Evolutionary conservation across 2,888 invertebrate species (phyloP), one percentile per base, ranked within the genome.

Genomic region (Serrognathus titanus): DNA sequence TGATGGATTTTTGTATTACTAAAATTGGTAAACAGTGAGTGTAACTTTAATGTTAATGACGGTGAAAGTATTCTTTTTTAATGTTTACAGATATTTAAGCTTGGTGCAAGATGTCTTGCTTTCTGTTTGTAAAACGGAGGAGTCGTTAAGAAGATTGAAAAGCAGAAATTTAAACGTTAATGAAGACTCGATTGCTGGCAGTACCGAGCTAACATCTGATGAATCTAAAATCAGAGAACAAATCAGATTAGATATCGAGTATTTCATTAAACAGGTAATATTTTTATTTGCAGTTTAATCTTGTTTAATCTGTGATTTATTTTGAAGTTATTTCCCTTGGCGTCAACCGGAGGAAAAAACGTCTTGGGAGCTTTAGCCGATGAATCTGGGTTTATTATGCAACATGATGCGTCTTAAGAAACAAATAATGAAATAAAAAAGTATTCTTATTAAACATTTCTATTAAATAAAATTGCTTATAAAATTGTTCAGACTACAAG

Each of bases 161-260:
- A 74, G 77, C 53, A 69, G 66, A 49, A 75, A 61, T 62, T 55
- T 66, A 39, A 61, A 57, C 45, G 47, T 53, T 71, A 52, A 66
- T 69, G 51, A 78, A 76, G 59, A 71, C 77, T 55, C 86, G 83
- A 60, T 79, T 73, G 61, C 81, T 81, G 46, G 85, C 85, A n/a
- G 79, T 86, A 62, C 87, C 86, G 24, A 74, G 56, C 70, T 68
- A 41, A 69, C 71, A 48, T 71, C 74, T 31, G 97, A 97, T 72
- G 97, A 97, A 73, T 94, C 94, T 73, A 98, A 97, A 79, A 97
- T 97, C 71, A 83, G 96, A 45, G 82, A 90, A 56, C 97, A 97
- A 75, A 82, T 97, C 36, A 86, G 88, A 65, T 85, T 94, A 13
- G 97, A 97, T 78, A 91, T 95, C 1, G 81, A 83, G 43, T 83